Evolutionary conservation across 2,113 vertebrate species (phyloP).

Genomic region (Narcine bancroftii): DNA sequence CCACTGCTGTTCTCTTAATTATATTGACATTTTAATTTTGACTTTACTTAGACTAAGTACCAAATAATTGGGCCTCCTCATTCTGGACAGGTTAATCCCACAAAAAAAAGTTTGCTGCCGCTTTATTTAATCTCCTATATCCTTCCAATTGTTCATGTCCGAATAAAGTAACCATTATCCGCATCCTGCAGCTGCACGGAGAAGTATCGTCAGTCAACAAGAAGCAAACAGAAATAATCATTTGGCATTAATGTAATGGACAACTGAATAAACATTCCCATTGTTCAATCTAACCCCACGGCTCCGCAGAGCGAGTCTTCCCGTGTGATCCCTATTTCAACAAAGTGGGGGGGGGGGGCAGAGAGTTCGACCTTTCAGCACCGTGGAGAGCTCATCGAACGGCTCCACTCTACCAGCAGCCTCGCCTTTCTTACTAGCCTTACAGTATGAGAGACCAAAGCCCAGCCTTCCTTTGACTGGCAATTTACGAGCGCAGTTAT

Average conservation of each 20-base stretch:
- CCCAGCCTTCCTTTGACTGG: background rate
- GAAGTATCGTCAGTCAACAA: background rate
- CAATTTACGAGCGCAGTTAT: conserved; percentile 35
- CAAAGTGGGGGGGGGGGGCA: background rate
- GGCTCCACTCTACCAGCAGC: background rate
- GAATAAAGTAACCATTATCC: conserved; percentile 4
- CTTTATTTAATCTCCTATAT: background rate
- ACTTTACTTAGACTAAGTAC: conserved; percentile 7
- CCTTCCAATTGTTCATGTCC: background rate
- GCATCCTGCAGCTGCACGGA: conserved; percentile 23
- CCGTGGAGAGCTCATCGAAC: background rate
- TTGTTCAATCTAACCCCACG: background rate
- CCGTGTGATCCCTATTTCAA: background rate
- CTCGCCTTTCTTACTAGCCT: background rate
- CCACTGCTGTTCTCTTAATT: background rate
- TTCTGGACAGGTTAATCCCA: background rate
- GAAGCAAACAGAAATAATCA: conserved; percentile 28
- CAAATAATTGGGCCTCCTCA: background rate
- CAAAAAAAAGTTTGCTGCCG: background rate
- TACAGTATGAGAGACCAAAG: background rate
- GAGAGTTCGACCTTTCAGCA: conserved; percentile 11
- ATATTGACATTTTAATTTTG: background rate
- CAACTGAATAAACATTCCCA: background rate
- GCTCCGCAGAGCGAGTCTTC: background rate
- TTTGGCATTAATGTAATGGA: background rate